phyloP scores from a whole-genome alignment of 2,797 vertebrate species.

The Spea hammondii region DNA sequence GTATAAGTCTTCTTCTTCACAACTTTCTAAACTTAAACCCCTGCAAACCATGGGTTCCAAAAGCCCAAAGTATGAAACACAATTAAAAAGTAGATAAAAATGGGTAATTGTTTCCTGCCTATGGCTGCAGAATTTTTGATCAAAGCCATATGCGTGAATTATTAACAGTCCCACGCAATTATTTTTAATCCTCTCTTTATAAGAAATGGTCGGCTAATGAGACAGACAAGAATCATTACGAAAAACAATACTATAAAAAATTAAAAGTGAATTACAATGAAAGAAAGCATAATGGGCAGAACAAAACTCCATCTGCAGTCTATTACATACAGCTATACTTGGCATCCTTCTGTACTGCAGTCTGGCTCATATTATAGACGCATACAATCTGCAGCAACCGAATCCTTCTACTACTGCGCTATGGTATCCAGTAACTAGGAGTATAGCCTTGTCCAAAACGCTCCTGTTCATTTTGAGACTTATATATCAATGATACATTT shows the following conservation, averaged over 20 bases:
- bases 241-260: not conserved
- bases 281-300: not conserved
- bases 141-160: not conserved
- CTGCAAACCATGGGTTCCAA: not conserved
- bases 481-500: too few species aligned
- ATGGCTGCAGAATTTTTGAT: not conserved
- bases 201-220: constrained; percentile 1
- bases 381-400: too few species aligned
- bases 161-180: not conserved
- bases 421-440: too few species aligned
- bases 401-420: too few species aligned
- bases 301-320: not conserved
- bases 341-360: too few species aligned
- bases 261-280: not conserved
- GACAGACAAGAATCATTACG: not conserved
- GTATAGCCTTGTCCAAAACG: too few species aligned
- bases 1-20: too few species aligned
- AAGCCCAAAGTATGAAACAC: not conserved
- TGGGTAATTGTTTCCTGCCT: not conserved
- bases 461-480: too few species aligned
- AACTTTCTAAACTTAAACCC: too few species aligned
- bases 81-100: not conserved
- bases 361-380: too few species aligned
- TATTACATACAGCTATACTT: not conserved
- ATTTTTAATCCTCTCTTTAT: not conserved